These are phyloP conservation scores for Sebastes fasciatus DNA, from an alignment of 2,113 vertebrate species.

Conservation along the genomic window DNA sequence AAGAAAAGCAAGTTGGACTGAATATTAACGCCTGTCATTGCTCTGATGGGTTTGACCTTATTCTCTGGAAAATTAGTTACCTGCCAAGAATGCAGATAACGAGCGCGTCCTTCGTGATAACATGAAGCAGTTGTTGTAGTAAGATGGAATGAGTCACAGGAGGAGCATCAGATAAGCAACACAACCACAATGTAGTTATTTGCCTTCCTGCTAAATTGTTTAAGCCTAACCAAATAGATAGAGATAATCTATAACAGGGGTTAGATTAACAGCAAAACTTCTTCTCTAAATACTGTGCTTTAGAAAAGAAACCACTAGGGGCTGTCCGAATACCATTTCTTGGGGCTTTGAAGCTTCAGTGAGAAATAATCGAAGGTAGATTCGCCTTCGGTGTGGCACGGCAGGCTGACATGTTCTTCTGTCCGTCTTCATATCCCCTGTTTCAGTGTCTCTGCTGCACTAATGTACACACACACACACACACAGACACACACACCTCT, in stretches of 20 bases:
- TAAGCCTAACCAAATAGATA: not conserved
- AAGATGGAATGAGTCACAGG: not conserved
- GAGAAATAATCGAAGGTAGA: too few relatives aligned
- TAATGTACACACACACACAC: too few relatives aligned
- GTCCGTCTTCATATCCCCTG: too few relatives aligned
- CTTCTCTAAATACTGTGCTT: not conserved
- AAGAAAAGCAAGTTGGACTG: not conserved
- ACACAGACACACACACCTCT: too few relatives aligned
- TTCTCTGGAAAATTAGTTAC: constrained; percentile 5
- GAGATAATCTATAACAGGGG: not conserved
- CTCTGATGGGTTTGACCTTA: not conserved
- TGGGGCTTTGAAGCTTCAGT: too few relatives aligned
- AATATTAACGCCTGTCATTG: not conserved
- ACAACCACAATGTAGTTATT: not conserved
- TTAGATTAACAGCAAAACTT: not conserved
- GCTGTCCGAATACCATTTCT: too few relatives aligned
- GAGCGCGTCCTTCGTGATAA: not conserved
- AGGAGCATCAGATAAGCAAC: constrained; percentile 4
- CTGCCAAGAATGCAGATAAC: not conserved
- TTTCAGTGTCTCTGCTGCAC: too few relatives aligned
- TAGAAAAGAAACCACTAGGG: not conserved
- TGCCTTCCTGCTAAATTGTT: not conserved
- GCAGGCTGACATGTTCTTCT: too few relatives aligned
- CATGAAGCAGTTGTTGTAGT: not conserved
- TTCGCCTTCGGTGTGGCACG: too few relatives aligned